Evolutionary conservation across 2,113 vertebrate genomes (phyloP).

Genomic region (Notechis scutatus): DNA sequence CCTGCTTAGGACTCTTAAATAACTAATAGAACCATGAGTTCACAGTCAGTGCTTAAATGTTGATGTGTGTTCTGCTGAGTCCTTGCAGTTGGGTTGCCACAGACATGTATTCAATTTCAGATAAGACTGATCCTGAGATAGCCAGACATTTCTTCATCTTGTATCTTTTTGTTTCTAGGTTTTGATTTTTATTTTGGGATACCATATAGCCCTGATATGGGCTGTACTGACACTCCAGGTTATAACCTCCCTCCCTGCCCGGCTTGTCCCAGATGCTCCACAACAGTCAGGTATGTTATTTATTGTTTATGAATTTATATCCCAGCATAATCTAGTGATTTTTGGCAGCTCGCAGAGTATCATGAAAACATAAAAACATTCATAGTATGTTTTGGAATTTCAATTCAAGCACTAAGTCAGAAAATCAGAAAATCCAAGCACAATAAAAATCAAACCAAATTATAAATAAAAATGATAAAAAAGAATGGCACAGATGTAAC

Average conservation of each 20-base stretch:
- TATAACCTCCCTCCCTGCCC: constrained; percentile 80
- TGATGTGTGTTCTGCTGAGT: neutral
- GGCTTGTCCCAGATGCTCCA: constrained; percentile 63
- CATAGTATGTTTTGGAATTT: neutral
- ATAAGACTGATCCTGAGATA: neutral
- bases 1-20: neutral
- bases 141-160: rapidly evolving
- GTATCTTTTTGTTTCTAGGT: constrained; percentile 66
- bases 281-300: constrained; percentile 45
- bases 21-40: neutral
- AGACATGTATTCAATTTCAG: neutral
- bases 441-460: neutral
- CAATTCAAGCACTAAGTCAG: neutral
- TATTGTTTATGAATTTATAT: neutral
- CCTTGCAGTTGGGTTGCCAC: neutral
- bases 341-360: neutral
- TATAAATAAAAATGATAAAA: neutral
- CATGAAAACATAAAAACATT: neutral
- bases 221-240: constrained; percentile 87
- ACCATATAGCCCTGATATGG: constrained; percentile 97
- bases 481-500: neutral
- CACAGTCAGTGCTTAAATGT: neutral
- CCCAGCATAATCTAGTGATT: neutral
- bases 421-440: neutral
- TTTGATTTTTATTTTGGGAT: constrained; percentile 92